Base-by-base conservation (phyloP, 1,140 invertebrate genomes). In the Panonychus citri region DNA sequence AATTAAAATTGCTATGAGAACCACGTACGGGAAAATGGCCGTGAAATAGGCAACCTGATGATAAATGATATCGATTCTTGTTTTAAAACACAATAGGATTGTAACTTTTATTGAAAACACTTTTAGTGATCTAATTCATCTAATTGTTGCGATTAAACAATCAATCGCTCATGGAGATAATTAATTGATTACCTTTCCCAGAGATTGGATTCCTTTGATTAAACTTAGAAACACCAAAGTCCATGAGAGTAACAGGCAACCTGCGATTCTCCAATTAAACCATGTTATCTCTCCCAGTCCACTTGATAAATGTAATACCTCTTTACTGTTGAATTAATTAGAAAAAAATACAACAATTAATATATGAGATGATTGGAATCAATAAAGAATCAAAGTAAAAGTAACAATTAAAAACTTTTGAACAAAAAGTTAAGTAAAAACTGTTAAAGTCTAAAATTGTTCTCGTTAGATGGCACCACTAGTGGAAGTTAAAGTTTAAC, bases 1-100 rank as follows among this genome's bases (percentile, higher is more conserved):
- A 30, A 77, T 67, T 53, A 78, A 68, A 27, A 77, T 62, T 25
- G 72, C 68, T 25, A 69, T 63, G 8, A 78, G 66, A 0, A 78
- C 74, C 13, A 74, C 57, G 63, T 77, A 78, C 1, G 76, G 76
- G 58, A 78, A 76, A 27, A 76, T 65, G 10, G 75, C 74, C 7
- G 75, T 76, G 55, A 76, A 77, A 71, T 76, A 76, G 21, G 75
- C 73, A 37, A 75, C 81, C 76, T 82, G 64, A 7, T 34, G 12
- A 34, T 34, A 34, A 34, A 34, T 12, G 12, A 34, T 34, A 34
- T 34, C 12, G 30, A n/a, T 40, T 40, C 39, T 34, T 34, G 30
- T 34, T 7, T 12, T 34, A 7, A 34, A 34, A 5, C 30, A 34
- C 5, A 34, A 34, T 7, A 34, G 5, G 12, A 34, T 34, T 34